These are phyloP conservation scores for Eupithecia subumbrata DNA, from an alignment of 2,888 invertebrate genomes.

Conservation along the genomic window DNA sequence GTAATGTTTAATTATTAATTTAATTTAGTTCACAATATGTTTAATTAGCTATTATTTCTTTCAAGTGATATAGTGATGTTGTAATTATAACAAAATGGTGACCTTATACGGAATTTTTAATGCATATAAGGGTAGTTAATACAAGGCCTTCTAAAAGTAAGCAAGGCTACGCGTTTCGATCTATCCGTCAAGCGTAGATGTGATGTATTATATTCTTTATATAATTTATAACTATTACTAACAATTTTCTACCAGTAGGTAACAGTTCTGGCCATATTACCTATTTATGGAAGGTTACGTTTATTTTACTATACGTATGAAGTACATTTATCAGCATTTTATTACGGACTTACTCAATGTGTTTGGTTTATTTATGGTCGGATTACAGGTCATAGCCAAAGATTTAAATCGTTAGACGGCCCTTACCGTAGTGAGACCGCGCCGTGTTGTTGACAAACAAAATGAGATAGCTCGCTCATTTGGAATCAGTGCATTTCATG, in stretches of 20 bases:
- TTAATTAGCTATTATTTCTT: constrained; percentile 74
- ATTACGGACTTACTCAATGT: constrained; percentile 48
- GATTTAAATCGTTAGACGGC: too few relatives aligned
- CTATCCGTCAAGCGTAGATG: constrained; percentile 65
- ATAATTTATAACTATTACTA: constrained; percentile 51
- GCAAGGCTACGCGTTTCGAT: constrained; percentile 65
- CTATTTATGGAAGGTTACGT: constrained; percentile 59
- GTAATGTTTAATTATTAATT: constrained; percentile 56
- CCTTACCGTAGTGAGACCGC: too few relatives aligned
- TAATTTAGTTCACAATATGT: constrained; percentile 62
- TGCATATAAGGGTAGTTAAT: constrained; percentile 81
- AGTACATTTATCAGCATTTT: constrained; percentile 65
- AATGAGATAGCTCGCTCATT: too few relatives aligned
- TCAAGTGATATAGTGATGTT: constrained; percentile 80
- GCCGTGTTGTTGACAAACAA: too few relatives aligned
- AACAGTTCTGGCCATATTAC: constrained; percentile 62
- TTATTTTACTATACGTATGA: constrained; percentile 54
- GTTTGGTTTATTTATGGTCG: constrained; percentile 55
- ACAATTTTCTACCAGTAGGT: constrained; percentile 54
- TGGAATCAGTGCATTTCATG: too few relatives aligned
- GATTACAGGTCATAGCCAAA: constrained; percentile 50
- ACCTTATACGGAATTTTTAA: constrained; percentile 81
- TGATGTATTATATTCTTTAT: constrained; percentile 64
- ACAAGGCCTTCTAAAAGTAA: constrained; percentile 77
- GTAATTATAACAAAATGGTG: constrained; percentile 78